Evolutionary conservation across 2,113 vertebrate genomes (phyloP).

Genomic region (Noctilio leporinus): DNA sequence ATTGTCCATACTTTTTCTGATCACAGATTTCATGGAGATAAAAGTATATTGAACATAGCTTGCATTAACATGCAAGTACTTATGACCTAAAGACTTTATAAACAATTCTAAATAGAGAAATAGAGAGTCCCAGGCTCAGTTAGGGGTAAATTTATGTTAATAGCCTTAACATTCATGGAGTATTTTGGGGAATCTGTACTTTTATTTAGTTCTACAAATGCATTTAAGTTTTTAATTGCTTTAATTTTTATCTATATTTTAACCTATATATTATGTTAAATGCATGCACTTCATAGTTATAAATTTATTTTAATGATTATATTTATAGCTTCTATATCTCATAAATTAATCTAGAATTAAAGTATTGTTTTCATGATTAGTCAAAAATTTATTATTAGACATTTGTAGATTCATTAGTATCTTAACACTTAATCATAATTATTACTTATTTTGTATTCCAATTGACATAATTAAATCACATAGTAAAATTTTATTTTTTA

Average conservation of each 20-base stretch:
- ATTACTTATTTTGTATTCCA: neutral
- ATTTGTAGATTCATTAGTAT: neutral
- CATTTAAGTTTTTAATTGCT: neutral
- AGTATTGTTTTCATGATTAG: neutral
- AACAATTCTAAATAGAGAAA: neutral
- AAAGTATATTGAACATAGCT: neutral
- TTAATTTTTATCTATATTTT: neutral
- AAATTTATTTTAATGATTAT: neutral
- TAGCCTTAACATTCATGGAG: rapidly evolving
- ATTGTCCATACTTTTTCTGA: neutral
- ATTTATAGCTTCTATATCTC: neutral
- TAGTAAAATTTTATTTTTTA: neutral
- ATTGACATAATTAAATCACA: neutral
- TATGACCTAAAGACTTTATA: neutral
- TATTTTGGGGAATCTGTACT: neutral
- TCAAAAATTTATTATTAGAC: neutral
- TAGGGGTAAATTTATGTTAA: neutral
- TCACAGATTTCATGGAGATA: neutral
- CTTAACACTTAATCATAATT: neutral
- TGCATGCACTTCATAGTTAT: neutral
- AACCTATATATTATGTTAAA: neutral
- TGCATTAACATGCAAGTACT: neutral
- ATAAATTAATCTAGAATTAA: neutral
- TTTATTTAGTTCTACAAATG: neutral
- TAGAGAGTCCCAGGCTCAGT: neutral